Evolutionary conservation across 2,113 vertebrate species (phyloP).

Genomic region (Nerophis lumbriciformis): DNA sequence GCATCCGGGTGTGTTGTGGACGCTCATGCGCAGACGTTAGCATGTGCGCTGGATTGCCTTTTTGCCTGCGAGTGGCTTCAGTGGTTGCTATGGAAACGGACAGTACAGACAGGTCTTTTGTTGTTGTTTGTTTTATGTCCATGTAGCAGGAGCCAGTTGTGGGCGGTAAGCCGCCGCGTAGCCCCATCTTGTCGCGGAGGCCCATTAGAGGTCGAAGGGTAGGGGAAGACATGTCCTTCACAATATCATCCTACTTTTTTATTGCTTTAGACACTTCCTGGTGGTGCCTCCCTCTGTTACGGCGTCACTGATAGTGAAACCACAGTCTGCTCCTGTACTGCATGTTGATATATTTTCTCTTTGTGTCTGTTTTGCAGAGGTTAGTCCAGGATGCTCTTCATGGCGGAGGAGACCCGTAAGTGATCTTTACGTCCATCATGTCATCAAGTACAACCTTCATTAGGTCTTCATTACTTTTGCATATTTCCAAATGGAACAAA

Average conservation of each 20-base stretch:
- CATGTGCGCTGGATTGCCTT: constrained; percentile 7
- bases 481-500: too few species aligned
- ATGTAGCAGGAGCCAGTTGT: constrained; percentile 80
- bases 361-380: constrained; percentile 71
- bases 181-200: constrained; percentile 86
- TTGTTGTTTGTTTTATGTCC: constrained; percentile 76
- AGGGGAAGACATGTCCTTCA: constrained; percentile 68
- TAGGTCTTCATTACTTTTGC: too few species aligned
- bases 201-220: constrained; percentile 89
- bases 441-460: too few species aligned
- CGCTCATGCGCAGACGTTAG: constrained; percentile 1
- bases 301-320: too few species aligned
- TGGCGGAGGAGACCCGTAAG: constrained; percentile 94
- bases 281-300: too few species aligned
- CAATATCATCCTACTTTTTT: too few species aligned
- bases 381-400: constrained; percentile 88
- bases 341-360: too few species aligned
- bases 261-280: too few species aligned
- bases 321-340: too few species aligned
- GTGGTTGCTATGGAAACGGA: constrained; percentile 14
- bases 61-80: not conserved
- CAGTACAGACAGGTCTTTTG: constrained; percentile 70
- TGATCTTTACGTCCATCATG: constrained; percentile 35
- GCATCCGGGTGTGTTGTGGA: constrained; percentile 5
- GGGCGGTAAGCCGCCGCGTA: constrained; percentile 93